A percentile compares a stretch with the other conserved stretches of the same genome.
phyloP scores from a whole-genome alignment of 2,797 vertebrate genomes.

The Eulemur rubriventer region DNA sequence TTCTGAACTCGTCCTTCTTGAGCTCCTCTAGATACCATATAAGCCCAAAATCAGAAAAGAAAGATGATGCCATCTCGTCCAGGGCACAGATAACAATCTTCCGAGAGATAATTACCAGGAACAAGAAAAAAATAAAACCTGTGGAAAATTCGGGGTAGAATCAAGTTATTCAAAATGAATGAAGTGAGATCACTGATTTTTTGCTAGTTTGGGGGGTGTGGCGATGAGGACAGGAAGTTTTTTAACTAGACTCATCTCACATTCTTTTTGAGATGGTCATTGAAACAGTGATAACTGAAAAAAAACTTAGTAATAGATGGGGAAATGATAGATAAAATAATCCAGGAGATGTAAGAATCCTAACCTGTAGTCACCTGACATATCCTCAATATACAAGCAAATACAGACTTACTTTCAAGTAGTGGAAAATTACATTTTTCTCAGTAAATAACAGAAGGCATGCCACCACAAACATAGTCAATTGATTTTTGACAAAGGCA shows the following conservation, averaged over 20 bases:
- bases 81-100: not conserved
- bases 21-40: slow-evolving; percentile 59
- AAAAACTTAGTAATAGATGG: not conserved
- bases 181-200: no score
- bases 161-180: not conserved
- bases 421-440: not conserved
- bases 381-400: not conserved
- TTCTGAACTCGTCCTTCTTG: not conserved
- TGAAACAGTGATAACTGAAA: not conserved
- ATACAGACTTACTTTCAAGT: not conserved
- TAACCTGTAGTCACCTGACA: not conserved
- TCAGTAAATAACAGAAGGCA: not conserved
- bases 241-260: not conserved
- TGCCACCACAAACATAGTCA: not conserved
- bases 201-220: not conserved
- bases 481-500: not conserved
- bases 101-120: not conserved
- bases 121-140: not conserved
- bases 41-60: slow-evolving; percentile 63
- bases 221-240: not conserved
- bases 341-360: not conserved
- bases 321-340: not conserved
- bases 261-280: not conserved
- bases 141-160: not conserved
- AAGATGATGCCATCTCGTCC: slow-evolving; percentile 11